A percentile compares a stretch with the other conserved stretches of the same genome.
Evolutionary conservation across 2,113 vertebrate genomes (phyloP).

Genomic region (Myanophis thanlyinensis): DNA sequence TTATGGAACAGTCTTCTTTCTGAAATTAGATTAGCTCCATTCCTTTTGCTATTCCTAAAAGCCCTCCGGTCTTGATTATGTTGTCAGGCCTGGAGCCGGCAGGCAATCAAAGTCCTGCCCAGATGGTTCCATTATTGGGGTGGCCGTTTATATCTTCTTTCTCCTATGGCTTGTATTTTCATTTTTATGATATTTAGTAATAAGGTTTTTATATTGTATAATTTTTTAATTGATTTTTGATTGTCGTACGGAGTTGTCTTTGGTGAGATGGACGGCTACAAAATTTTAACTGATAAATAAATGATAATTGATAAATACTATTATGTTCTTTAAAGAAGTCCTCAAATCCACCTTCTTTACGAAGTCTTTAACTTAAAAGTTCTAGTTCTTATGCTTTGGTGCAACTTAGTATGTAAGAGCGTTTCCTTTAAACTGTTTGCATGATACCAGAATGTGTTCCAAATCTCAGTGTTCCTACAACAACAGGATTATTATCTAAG

Average conservation of each 20-base stretch:
- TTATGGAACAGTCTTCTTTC: not conserved
- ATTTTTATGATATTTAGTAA: not conserved
- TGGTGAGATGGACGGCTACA: no score
- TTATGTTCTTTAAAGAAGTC: not conserved
- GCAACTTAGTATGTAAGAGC: not conserved
- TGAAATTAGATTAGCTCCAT: not conserved
- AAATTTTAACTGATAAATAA: no score
- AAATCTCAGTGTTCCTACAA: not conserved
- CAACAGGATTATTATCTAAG: not conserved
- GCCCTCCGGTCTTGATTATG: not conserved
- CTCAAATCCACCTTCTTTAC: not conserved
- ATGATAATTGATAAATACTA: no score
- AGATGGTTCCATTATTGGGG: not conserved
- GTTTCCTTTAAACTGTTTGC: not conserved
- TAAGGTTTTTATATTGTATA: no score
- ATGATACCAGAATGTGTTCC: not conserved
- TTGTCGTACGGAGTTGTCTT: no score
- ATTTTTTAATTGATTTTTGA: no score
- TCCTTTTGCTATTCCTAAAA: not conserved
- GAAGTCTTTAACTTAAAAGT: not conserved
- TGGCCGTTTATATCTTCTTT: not conserved
- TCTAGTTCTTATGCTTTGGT: not conserved
- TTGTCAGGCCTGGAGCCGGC: not conserved
- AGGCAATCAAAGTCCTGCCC: not conserved
- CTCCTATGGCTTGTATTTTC: not conserved